Conservation (phyloP, 2,113 vertebrate species). For the Cynocephalus volans region DNA sequence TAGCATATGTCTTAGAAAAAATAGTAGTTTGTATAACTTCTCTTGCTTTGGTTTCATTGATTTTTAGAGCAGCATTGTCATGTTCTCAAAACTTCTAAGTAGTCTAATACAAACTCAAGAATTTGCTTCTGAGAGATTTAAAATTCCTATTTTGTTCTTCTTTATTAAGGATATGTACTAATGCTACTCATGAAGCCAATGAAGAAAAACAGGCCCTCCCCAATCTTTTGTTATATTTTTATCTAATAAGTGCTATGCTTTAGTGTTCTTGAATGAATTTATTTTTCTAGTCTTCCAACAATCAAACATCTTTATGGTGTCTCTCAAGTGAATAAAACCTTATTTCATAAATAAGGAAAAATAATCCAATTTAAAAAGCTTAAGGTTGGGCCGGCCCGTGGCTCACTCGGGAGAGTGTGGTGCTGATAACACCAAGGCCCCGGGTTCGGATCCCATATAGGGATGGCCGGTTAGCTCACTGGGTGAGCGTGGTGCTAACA, state of each 20-base stretch:
- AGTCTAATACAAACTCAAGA: neutral
- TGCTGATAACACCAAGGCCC: too few relatives aligned
- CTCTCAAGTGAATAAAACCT: conserved; percentile 32
- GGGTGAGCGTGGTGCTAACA: too few relatives aligned
- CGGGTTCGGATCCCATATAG: too few relatives aligned
- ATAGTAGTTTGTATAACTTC: neutral
- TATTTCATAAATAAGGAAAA: conserved; percentile 53
- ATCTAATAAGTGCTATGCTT: conserved; percentile 18
- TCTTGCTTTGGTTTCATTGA: conserved; percentile 19
- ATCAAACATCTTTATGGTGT: conserved; percentile 24
- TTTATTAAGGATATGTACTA: conserved; percentile 23
- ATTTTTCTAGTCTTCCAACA: conserved; percentile 52
- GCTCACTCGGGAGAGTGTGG: too few relatives aligned
- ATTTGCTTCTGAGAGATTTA: conserved; percentile 9
- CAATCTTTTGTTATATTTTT: conserved; percentile 2
- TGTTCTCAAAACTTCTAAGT: neutral
- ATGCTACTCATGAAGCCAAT: neutral
- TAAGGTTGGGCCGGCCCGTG: too few relatives aligned
- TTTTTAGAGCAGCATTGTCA: neutral
- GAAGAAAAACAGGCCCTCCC: neutral
- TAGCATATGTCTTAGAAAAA: neutral
- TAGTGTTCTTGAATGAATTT: conserved; percentile 34
- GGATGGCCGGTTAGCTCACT: too few relatives aligned
- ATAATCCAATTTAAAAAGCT: conserved; percentile 59
- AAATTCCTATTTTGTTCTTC: conserved; percentile 34